Conservation (phyloP, 2,888 invertebrate genomes). For the Polyommatus iphigenia region DNA sequence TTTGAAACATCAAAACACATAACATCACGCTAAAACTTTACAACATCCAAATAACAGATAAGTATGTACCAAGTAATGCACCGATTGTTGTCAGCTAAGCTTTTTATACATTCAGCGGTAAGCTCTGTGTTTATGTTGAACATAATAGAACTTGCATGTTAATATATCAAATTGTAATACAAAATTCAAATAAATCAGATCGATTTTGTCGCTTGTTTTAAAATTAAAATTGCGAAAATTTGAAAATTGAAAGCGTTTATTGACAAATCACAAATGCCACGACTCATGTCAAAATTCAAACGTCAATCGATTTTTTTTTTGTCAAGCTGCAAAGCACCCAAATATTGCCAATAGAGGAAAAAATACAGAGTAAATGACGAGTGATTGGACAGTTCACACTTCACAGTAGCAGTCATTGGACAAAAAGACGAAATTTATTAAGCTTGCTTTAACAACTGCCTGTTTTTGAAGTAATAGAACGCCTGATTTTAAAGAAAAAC, state of each 20-base stretch:
- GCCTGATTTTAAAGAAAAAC: no score
- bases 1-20: not conserved
- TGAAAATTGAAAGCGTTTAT: no score
- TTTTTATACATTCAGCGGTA: conserved; percentile 53
- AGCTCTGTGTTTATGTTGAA: conserved; percentile 48
- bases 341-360: no score
- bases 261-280: not conserved
- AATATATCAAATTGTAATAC: not conserved
- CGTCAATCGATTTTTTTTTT: not conserved
- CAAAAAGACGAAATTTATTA: no score
- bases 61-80: conserved; percentile 56
- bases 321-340: no score
- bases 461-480: no score
- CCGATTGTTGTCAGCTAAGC: conserved; percentile 53
- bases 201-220: no score
- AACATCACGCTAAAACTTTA: not conserved
- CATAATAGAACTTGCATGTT: conserved; percentile 40
- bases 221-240: no score
- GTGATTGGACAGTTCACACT: no score
- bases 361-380: no score
- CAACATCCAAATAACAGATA: not conserved
- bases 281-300: not conserved
- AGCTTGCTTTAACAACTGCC: no score
- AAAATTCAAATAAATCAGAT: not conserved
- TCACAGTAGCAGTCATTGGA: no score